Base-by-base conservation (phyloP, 2,797 vertebrate species). In the Malurus leucopterus region DNA sequence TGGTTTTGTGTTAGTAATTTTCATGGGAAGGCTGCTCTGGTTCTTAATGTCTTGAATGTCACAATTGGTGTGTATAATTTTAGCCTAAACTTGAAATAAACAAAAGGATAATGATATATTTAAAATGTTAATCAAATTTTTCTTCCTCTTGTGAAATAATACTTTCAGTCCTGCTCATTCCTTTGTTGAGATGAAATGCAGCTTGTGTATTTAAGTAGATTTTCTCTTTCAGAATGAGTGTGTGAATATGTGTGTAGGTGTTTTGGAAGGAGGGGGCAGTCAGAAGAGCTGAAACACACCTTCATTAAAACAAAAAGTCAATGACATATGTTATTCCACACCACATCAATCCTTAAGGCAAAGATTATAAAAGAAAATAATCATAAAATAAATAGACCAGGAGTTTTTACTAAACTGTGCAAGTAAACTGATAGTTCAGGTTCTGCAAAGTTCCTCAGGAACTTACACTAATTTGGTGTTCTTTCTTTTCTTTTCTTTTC, bases 91-190 rank as follows among this genome's bases (percentile, higher is more conserved):
- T 59, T 79, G 38, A n/a, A 94, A 82, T 13, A 76, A 67, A 76
- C 30, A 61, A 11, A 63, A 62, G 21, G 18, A 64, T 40, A 76
- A 73, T n/a, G n/a, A 54, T 27, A 54, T 32, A 24, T 72, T 54
- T 63, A 55, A 69, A 88, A 67, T 30, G 6, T 55, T 76, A 59
- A 72, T 57, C 23, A 49, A 30, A 12, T 59, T 84, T 84, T 93
- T 84, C 55, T 78, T 91, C 44, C 23, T 84, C 21, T 86, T 90
- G 46, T 82, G 86, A 91, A 89, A 75, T 65, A 84, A 49, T 86
- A 12, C 1, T 36, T 14, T 71, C 43, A 58, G 41, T 67, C 21
- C 32, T 29, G 51, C 13, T 69, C 36, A 51, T 10, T 81, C 29
- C 6, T 78, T 84, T 72, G 67, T 71, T 81, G 43, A 64, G 30